A percentile compares a stretch with the other conserved stretches of the same genome.
Evolutionary conservation across 2,888 invertebrate genomes (phyloP).

Genomic region (Synergus itoensis): DNA sequence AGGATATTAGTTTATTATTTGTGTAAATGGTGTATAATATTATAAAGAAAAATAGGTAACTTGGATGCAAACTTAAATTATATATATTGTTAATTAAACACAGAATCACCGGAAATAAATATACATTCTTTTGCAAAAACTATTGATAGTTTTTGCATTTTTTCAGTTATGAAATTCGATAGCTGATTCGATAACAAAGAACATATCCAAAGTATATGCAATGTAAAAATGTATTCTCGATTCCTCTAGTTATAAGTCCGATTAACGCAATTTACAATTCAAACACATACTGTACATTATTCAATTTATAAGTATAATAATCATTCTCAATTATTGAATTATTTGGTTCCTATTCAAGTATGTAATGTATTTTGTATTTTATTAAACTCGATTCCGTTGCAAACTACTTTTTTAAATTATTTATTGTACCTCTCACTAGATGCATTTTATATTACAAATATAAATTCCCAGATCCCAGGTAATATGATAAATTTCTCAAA

Average conservation of each 20-base stretch:
- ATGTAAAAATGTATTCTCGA: slow-evolving; percentile 26
- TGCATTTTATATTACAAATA: too few relatives aligned
- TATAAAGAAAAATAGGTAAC: slow-evolving; percentile 31
- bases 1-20: slow-evolving; percentile 33
- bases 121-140: neutral
- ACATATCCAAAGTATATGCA: slow-evolving; percentile 32
- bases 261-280: slow-evolving; percentile 6
- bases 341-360: slow-evolving; percentile 36
- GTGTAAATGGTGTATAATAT: slow-evolving; percentile 41
- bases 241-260: slow-evolving; percentile 26
- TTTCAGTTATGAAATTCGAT: neutral
- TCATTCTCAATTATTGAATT: neutral
- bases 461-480: too few relatives aligned
- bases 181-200: slow-evolving; percentile 27
- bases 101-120: neutral
- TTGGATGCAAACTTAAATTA: slow-evolving; percentile 33
- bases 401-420: neutral
- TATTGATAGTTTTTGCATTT: neutral
- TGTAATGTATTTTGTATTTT: slow-evolving; percentile 42
- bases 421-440: too few relatives aligned
- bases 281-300: slow-evolving; percentile 26
- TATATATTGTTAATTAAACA: neutral
- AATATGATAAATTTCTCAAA: too few relatives aligned
- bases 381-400: slow-evolving; percentile 34
- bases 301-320: slow-evolving; percentile 29